Conservation (phyloP, 2,113 vertebrate genomes). For the Physeter macrocephalus region DNA sequence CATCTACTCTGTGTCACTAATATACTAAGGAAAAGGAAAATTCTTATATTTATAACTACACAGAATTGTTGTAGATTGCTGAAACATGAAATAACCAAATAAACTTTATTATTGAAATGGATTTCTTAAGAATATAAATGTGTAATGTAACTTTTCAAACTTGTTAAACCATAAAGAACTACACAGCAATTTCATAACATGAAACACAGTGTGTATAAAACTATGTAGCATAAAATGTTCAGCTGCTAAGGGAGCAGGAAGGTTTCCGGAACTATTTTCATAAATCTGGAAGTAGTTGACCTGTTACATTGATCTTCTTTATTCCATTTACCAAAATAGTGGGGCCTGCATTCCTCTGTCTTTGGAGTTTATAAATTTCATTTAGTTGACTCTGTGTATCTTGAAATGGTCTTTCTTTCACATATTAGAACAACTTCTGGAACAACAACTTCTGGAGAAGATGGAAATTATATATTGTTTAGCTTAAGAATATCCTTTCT, state of each 20-base stretch:
- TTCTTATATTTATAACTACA: constrained; percentile 29
- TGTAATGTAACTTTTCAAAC: constrained; percentile 51
- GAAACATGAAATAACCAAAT: constrained; percentile 66
- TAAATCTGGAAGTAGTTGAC: constrained; percentile 27
- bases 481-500: background rate
- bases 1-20: background rate
- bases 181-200: constrained; percentile 1
- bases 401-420: background rate
- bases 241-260: constrained; percentile 5
- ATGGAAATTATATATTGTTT: background rate
- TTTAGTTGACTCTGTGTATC: background rate
- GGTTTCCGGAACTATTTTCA: background rate
- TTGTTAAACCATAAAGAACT: constrained; percentile 51
- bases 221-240: constrained; percentile 37
- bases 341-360: background rate
- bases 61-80: constrained; percentile 50
- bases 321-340: background rate
- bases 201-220: constrained; percentile 30
- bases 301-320: background rate
- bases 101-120: constrained; percentile 65
- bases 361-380: background rate
- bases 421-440: background rate
- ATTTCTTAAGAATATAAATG: constrained; percentile 56
- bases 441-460: background rate
- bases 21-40: constrained; percentile 21